phyloP scores from a whole-genome alignment of 2,113 vertebrate species.

The Spilogale gracilis region DNA sequence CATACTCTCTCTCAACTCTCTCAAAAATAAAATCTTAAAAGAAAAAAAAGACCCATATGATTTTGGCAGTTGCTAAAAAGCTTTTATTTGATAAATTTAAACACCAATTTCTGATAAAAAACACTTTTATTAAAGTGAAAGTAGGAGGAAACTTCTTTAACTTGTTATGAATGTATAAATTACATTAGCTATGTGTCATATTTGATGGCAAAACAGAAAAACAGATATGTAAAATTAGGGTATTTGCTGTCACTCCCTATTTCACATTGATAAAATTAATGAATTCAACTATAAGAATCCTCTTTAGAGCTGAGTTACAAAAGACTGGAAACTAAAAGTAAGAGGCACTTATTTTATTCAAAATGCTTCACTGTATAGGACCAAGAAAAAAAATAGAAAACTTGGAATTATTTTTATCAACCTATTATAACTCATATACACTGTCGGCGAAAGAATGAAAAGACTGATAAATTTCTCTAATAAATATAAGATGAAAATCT shows the following conservation, averaged over 20 bases:
- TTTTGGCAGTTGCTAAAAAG: not conserved
- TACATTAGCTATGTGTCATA: not conserved
- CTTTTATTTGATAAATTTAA: conserved; percentile 25
- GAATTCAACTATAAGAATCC: not conserved
- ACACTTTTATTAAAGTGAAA: not conserved
- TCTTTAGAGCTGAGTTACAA: not conserved
- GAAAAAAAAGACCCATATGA: too few species aligned
- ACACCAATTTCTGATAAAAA: not conserved
- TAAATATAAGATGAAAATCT: not conserved
- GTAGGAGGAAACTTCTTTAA: not conserved
- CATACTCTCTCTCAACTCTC: too few species aligned
- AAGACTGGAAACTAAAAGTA: not conserved
- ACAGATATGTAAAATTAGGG: not conserved
- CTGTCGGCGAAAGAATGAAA: not conserved
- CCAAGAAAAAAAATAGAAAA: not conserved
- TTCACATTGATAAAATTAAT: not conserved
- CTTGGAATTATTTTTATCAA: not conserved
- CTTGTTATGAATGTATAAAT: conserved; percentile 5
- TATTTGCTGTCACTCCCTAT: not conserved
- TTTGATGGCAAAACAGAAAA: conserved; percentile 28
- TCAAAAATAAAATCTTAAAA: too few species aligned
- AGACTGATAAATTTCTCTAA: not conserved
- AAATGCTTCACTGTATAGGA: not conserved
- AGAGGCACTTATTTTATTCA: not conserved
- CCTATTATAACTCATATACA: not conserved